Evolutionary conservation across 1,140 invertebrate genomes (phyloP), one percentile per base, ranked within the genome.

Genomic region (Theocolax elegans): DNA sequence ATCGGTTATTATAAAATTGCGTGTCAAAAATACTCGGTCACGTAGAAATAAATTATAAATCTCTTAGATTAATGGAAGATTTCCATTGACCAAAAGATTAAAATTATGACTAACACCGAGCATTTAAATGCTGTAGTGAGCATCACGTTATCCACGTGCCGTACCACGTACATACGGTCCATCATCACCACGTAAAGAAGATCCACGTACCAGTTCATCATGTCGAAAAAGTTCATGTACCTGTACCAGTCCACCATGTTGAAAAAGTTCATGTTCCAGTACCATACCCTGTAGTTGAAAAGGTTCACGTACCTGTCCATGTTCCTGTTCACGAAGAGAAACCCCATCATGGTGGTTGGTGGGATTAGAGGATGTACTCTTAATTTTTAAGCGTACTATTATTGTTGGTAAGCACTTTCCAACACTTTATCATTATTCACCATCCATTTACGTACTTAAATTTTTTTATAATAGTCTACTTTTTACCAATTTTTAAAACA

Each of bases 141-240:
- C 89, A 90, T 70, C 81, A 88, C 40, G 82, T 87, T 0, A 87
- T 91, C 67, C 89, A 90, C 75, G 89, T 90, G 15, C 90, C 90
- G 10, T 90, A 90, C 77, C 85, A 90, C 27, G 87, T 90, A 7
- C 90, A 90, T 74, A 90, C 88, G n/a, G 86, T 90, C 4, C 90
- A 91, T 76, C 90, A 91, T 78, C 88, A 90, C 77, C 89, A 90
- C 75, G 85, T 89, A 29, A 86, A 90, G 77, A 90, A 91, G 76
- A 74, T 90, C 0, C 83, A 84, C 12, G 82, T 86, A 3, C 87
- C 87, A 7, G 82, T 86, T 17, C 82, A 85, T 59, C 79, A 83
- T 25, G 77, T 84, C 1, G 86, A 88, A 66, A 87, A 88, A 10
- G 86, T 88, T 2, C 85, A 85, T 29, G 86, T 87, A 2, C 81